These are phyloP conservation scores for Autographa gamma DNA, from an alignment of 2,888 invertebrate species.

Conservation along the genomic window DNA sequence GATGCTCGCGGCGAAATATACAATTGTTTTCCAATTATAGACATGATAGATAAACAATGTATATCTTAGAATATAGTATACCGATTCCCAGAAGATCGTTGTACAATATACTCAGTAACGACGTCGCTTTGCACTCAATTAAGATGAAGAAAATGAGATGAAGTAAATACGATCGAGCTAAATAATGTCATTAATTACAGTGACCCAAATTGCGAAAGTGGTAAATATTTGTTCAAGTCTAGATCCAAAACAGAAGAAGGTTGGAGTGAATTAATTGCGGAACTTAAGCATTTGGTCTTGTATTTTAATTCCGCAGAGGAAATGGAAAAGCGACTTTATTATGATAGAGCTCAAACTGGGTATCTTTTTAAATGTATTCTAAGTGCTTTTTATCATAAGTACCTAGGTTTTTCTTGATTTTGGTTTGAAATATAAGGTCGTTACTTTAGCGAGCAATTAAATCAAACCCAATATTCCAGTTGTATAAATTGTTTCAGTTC, in stretches of 20 bases:
- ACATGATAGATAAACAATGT: conserved; percentile 29
- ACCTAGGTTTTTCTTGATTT: too few species aligned
- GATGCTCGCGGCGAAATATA: conserved; percentile 20
- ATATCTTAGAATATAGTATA: conserved; percentile 34
- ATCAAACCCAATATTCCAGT: too few species aligned
- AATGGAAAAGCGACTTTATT: neutral
- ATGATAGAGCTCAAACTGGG: neutral
- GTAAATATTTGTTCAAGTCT: conserved; percentile 16
- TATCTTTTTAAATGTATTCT: neutral
- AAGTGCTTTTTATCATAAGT: too few species aligned
- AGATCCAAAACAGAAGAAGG: conserved; percentile 22
- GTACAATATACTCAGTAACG: conserved; percentile 22
- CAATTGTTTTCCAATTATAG: conserved; percentile 44
- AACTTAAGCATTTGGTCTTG: neutral
- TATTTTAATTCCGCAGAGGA: conserved; percentile 10
- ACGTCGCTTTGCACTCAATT: conserved; percentile 16
- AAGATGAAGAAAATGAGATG: neutral
- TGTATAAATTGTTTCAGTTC: too few species aligned
- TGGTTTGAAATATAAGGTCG: too few species aligned
- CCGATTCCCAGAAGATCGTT: conserved; percentile 12
- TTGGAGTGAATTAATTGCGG: conserved; percentile 8
- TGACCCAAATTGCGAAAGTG: conserved; percentile 19
- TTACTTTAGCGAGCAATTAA: too few species aligned
- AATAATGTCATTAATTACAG: neutral
- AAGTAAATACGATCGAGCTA: neutral